Conservation (phyloP, 2,113 vertebrate species). For the Phrynosoma platyrhinos region DNA sequence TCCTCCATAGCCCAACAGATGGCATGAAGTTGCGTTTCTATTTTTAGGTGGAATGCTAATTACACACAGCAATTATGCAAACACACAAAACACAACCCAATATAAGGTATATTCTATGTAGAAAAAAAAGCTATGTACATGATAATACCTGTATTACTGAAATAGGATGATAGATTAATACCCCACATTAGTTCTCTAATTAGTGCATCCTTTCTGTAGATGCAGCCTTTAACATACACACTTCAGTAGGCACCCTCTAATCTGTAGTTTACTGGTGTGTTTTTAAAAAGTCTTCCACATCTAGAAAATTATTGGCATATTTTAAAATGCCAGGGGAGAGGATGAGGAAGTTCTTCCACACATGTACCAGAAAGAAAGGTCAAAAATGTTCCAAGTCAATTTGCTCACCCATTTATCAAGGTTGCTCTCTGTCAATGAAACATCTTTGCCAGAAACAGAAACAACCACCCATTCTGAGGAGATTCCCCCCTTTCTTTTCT, state of each 20-base stretch:
- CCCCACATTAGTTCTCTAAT: neutral
- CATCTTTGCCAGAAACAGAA: neutral
- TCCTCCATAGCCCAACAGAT: neutral
- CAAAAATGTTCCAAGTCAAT: slow-evolving; percentile 7
- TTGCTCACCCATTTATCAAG: neutral
- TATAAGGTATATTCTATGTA: neutral
- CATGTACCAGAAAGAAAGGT: slow-evolving; percentile 24
- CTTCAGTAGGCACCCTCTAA: neutral
- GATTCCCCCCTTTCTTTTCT: neutral
- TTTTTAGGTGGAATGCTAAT: neutral
- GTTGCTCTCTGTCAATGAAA: neutral
- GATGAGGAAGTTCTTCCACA: neutral
- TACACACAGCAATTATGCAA: neutral
- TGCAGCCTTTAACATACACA: neutral
- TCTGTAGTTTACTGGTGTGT: neutral
- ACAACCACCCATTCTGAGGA: neutral
- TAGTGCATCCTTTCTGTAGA: neutral
- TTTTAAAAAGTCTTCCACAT: neutral
- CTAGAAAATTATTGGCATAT: neutral
- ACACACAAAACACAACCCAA: neutral
- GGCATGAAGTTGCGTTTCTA: neutral
- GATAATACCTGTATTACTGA: neutral
- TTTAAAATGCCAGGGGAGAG: neutral
- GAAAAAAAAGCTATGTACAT: neutral
- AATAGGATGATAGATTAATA: neutral